Base-by-base conservation (phyloP, 2,113 vertebrate species). In the Lipotes vexillifer region DNA sequence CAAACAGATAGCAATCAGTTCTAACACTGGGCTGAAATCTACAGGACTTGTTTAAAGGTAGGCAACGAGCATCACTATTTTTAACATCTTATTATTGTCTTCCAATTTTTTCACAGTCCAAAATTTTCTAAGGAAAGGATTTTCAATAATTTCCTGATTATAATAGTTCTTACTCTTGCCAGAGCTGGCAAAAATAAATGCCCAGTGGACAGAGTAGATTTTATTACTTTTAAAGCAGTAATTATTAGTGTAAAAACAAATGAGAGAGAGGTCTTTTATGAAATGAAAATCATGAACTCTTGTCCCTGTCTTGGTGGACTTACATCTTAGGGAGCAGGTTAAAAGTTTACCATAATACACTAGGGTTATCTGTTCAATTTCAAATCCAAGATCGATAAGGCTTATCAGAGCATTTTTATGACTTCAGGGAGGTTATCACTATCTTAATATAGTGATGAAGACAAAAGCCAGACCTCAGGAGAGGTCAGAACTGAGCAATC, bases 271-370 rank as follows among this genome's bases (percentile, higher is more conserved):
- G 23, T 75, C 52, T 95, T 95, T 92, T 55, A 86, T 4, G 25
- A 90, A 75, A 81, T 27, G 29, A n/a, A 93, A 96, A 49, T 3
- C 69, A 86, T n/a, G 49, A 49, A 46, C 44, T 91, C 59, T 65
- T 95, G 69, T 97, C 88, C 95, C 71, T 95, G 49, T 82, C 66
- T 97, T 78, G 57, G 66, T 31, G 27, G 80, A 96, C 11, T 41
- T 86, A 78, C 36, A 17, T 94, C 63, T 97, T 96, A 87, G 61
- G 25, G 75, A 94, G 84, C 80, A 90, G 98, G 97, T 98, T 97
- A 98, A 98, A 97, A 97, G 98, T 98, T 97, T 98, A 98, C 92
- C 81, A 97, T 94, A 98, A 97, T 82, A 97, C 66, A 96, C 66
- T 97, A 59, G 59, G 52, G 96, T 78, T 93, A 91, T 96, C 96